phyloP scores from a whole-genome alignment of 2,888 invertebrate species.

The Beris morrisii region DNA sequence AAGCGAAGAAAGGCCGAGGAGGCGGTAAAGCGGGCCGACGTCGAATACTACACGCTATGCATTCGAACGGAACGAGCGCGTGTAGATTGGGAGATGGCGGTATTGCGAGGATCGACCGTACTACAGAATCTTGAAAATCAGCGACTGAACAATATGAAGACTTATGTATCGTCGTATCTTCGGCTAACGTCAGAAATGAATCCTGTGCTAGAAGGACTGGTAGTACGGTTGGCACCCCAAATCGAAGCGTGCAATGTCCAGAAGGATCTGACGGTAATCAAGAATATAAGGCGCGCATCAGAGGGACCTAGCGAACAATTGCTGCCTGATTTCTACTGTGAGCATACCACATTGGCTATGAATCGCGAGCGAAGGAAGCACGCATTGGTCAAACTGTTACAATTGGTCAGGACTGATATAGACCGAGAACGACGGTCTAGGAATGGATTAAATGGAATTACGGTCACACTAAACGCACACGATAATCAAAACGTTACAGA shows the following conservation, averaged over 20 bases:
- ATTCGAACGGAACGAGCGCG: slow-evolving; percentile 87
- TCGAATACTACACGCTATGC: slow-evolving; percentile 90
- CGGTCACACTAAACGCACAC: slow-evolving; percentile 86
- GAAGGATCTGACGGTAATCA: slow-evolving; percentile 54
- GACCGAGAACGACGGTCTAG: slow-evolving; percentile 88
- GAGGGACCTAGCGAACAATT: slow-evolving; percentile 76
- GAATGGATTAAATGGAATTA: slow-evolving; percentile 85
- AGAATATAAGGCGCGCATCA: slow-evolving; percentile 53
- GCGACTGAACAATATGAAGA: slow-evolving; percentile 78
- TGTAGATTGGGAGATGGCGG: slow-evolving; percentile 89
- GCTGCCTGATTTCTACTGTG: slow-evolving; percentile 92
- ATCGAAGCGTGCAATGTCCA: slow-evolving; percentile 53
- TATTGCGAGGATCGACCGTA: slow-evolving; percentile 81
- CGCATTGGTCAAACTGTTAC: slow-evolving; percentile 80
- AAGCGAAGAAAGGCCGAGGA: slow-evolving; percentile 90
- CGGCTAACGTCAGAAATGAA: slow-evolving; percentile 70
- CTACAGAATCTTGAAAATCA: slow-evolving; percentile 90
- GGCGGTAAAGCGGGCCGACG: slow-evolving; percentile 86
- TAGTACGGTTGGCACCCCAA: slow-evolving; percentile 49
- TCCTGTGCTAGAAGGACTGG: slow-evolving; percentile 73
- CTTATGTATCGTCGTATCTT: slow-evolving; percentile 66
- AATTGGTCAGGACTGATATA: slow-evolving; percentile 83
- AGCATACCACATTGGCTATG: slow-evolving; percentile 91
- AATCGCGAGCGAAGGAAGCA: slow-evolving; percentile 86
- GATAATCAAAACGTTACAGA: slow-evolving; percentile 90